phyloP scores from a whole-genome alignment of 2,888 invertebrate genomes.

The Lochmaea crataegi region DNA sequence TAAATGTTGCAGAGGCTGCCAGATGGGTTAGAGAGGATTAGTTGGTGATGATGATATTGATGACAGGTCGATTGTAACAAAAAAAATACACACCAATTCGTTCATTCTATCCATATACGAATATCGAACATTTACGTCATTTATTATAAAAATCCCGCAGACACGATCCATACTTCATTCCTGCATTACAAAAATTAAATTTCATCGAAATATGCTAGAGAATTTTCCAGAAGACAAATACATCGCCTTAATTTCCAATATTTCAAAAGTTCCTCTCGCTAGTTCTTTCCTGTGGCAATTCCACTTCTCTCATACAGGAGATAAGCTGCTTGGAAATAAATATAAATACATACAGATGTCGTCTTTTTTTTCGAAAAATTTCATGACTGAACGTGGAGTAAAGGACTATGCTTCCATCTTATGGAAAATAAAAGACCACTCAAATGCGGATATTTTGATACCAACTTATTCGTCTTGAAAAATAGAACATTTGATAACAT shows the following conservation, averaged over 20 bases:
- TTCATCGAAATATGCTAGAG: conserved; percentile 40
- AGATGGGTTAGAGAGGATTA: conserved; percentile 2
- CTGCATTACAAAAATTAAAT: conserved; percentile 42
- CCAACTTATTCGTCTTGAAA: no score
- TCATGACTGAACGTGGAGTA: no score
- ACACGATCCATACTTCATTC: conserved; percentile 28
- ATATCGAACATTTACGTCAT: not conserved
- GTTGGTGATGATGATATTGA: not conserved
- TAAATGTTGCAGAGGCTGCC: conserved; percentile 46
- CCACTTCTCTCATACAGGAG: conserved; percentile 43
- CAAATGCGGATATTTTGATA: no score
- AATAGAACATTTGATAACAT: no score
- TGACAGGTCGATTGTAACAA: not conserved
- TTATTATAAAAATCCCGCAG: conserved; percentile 19
- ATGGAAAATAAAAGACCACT: no score
- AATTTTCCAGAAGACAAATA: conserved; percentile 42
- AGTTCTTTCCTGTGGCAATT: conserved; percentile 31
- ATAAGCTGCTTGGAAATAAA: conserved; percentile 47
- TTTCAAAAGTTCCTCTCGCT: conserved; percentile 43
- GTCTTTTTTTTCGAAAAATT: not conserved
- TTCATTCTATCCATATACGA: no score
- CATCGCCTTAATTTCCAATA: conserved; percentile 50
- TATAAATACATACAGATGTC: conserved; percentile 45
- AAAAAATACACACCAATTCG: no score
- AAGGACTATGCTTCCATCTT: no score